Evolutionary conservation across 2,113 vertebrate genomes (phyloP), one percentile per base, ranked within the genome.

Genomic region (Falco punctatus): DNA sequence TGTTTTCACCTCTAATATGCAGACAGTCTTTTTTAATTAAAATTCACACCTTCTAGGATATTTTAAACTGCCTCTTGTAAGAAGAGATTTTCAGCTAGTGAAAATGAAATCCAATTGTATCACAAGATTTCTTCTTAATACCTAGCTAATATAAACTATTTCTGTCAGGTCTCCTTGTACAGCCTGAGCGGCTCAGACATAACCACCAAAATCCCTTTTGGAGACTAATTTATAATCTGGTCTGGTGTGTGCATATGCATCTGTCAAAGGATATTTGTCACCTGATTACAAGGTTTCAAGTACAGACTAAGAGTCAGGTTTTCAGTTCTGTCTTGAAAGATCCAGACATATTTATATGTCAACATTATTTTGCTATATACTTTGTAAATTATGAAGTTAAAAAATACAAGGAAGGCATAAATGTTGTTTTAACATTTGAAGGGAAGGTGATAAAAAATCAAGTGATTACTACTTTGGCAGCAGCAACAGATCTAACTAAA

Each of bases 141-240:
- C 92, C 75, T 92, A 64, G 40, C 58, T 94, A 96, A 92, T 93
- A 86, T 73, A 96, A 97, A 97, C 95, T 96, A 49, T 77, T 96
- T 96, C 90, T 98, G 91, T 40, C 94, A 94, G 95, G 40, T 95
- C 58, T 94, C 74, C 69, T 96, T 24, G 30, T 52, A 93, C 87
- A 97, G 95, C 26, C 71, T 51, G 62, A 94, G 38, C 10, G 4
- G 91, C 92, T 96, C 95, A 98, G 96, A 95, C 95, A 95, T 90
- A 94, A 87, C 58, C 69, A 88, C 87, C 85, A 65, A 98, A 95
- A 94, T 93, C 78, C 75, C 67, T 95, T 96, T 93, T 82, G 44
- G 35, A 92, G 95, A 86, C 92, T 97, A 94, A 97, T 94, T 97
- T 97, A 79, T 97, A 97, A 97, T 97, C 96, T 97, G 46, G 13